Conservation (phyloP, 2,888 invertebrate species). For the Pinctada fucata region DNA sequence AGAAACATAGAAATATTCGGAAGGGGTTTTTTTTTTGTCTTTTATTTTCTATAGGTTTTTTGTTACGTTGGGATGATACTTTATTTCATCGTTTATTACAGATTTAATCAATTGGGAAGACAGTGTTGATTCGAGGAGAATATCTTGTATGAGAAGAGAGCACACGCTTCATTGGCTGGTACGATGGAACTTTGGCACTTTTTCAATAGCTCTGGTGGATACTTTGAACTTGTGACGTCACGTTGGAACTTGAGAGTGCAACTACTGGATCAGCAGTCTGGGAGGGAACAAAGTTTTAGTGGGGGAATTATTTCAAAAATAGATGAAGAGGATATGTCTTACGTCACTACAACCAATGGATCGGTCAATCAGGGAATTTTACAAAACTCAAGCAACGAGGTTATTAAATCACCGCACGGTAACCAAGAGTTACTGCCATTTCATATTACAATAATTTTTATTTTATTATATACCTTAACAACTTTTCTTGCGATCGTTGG, state of each 20-base stretch:
- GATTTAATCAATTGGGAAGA: no score
- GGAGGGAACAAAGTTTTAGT: constrained; percentile 1
- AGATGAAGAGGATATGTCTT: background rate
- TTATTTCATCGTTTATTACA: no score
- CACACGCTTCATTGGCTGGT: constrained; percentile 3
- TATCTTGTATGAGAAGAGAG: background rate
- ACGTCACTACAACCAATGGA: background rate
- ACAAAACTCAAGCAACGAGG: background rate
- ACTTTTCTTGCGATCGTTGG: constrained; percentile 78
- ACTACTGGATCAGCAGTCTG: background rate
- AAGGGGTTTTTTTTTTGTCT: no score
- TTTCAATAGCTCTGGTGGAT: constrained; percentile 17
- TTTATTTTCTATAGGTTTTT: no score
- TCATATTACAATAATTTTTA: constrained; percentile 50
- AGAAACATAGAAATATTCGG: no score
- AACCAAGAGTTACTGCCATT: no score
- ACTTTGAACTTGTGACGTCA: constrained; percentile 26
- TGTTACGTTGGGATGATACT: no score
- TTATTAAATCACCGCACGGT: background rate
- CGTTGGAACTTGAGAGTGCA: constrained; percentile 15
- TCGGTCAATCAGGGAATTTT: background rate
- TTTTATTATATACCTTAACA: constrained; percentile 77
- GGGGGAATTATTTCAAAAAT: background rate
- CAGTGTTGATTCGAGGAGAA: no score
- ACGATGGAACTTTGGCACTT: constrained; percentile 16